A percentile compares a stretch with the other conserved stretches of the same genome.
Conservation (phyloP, 92 coral and sea anemone species). For the Montipora capitata region DNA sequence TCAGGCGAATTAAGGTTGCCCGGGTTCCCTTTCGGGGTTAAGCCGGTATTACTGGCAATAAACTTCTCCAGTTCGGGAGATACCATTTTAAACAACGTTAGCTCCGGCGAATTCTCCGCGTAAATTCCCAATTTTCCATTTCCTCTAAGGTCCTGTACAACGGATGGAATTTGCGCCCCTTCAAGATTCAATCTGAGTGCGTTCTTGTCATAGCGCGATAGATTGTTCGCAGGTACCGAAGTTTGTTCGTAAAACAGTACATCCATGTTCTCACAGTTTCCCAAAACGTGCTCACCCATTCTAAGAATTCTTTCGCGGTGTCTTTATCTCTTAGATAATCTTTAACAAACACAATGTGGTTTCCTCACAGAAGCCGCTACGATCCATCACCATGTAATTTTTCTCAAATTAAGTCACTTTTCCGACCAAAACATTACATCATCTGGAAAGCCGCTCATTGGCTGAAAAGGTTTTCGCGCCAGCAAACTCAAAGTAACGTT, state of each 20-base stretch:
- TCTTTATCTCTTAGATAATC: conserved; percentile 70
- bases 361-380: conserved; percentile 92
- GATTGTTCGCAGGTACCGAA: conserved; percentile 50
- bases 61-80: conserved; percentile 95
- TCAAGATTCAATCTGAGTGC: conserved; percentile 82
- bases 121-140: conserved; percentile 68
- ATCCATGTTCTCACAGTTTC: conserved; percentile 82
- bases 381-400: conserved; percentile 81
- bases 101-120: conserved; percentile 84
- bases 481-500: conserved; percentile 29
- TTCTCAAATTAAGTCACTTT: conserved; percentile 92
- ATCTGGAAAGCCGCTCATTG: conserved; percentile 90
- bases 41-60: conserved; percentile 90
- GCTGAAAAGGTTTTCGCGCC: conserved; percentile 75
- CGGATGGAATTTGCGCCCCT: conserved; percentile 66
- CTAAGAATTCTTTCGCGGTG: conserved; percentile 63
- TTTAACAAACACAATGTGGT: conserved; percentile 46
- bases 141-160: conserved; percentile 77
- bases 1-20: conserved; percentile 88
- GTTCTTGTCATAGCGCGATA: conserved; percentile 84
- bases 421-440: conserved; percentile 84
- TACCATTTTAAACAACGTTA: conserved; percentile 88
- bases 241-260: conserved; percentile 88
- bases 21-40: conserved; percentile 85
- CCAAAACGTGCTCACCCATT: conserved; percentile 85